These are phyloP conservation scores for Numenius phaeopus DNA, from an alignment of 2,797 vertebrate species.

Conservation along the genomic window DNA sequence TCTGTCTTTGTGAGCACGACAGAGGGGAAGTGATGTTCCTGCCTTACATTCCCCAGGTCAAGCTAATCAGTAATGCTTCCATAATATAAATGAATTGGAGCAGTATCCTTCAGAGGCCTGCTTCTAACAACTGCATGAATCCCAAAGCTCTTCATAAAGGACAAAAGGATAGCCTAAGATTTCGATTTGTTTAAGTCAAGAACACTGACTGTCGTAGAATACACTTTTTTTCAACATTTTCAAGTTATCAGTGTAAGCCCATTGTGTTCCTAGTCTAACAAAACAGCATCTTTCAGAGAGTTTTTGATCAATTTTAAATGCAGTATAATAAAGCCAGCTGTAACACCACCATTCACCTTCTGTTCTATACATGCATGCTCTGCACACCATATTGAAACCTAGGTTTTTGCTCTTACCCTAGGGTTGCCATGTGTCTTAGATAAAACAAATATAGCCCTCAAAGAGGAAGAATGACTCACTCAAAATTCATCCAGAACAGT, in stretches of 20 bases:
- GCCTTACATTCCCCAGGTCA: neutral
- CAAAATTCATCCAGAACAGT: neutral
- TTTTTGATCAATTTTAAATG: neutral
- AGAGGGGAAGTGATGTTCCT: neutral
- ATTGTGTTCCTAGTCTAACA: neutral
- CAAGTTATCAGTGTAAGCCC: neutral
- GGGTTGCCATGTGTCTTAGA: neutral
- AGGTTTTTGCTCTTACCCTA: neutral
- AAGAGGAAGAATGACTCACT: neutral
- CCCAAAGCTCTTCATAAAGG: neutral
- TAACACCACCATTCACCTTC: neutral
- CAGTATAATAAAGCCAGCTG: neutral
- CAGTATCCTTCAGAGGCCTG: neutral
- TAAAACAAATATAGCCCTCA: neutral
- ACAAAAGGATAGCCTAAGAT: neutral
- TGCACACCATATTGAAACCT: neutral
- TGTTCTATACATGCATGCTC: neutral
- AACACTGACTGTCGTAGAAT: neutral
- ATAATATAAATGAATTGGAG: neutral
- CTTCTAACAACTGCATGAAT: neutral
- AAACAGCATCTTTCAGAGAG: neutral
- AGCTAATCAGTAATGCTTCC: neutral
- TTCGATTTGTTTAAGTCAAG: neutral
- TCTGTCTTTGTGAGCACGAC: neutral
- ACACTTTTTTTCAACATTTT: neutral